Evolutionary conservation across 2,888 invertebrate species (phyloP), one percentile per base, ranked within the genome.

Genomic region (Oligia latruncula): DNA sequence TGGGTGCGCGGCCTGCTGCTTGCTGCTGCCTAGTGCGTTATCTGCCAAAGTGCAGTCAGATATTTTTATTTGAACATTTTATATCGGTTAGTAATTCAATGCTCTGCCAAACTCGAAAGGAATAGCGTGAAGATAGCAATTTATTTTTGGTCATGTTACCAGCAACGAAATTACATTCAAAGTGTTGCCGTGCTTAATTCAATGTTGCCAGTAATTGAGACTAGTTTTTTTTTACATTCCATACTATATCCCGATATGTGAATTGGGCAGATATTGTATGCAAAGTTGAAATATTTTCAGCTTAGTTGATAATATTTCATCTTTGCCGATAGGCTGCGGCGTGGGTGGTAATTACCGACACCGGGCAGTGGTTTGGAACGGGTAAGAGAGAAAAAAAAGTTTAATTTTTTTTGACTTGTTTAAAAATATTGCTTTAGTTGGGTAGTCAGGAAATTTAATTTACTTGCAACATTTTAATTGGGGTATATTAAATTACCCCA

Each of bases 221-320:
- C 83, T 82, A 90, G 87, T 89, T 87, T 85, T 80, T 72, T 65
- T 87, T 49, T 4, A 13, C 73, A 83, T 85, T 78, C 70, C 66
- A 68, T 82, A 78, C 82, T 83, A 71, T 84, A 85, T 87, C 84
- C 90, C 89, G 90, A 88, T 90, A 90, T 90, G 90, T 91, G 89
- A 87, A 87, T 90, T 91, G 86, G 84, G 87, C 89, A 91, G 86
- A 85, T 84, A 82, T 81, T 84, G 72, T 67, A 20, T 66, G 81
- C 78, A 62, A 81, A 82, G 71, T 71, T 90, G 83, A 86, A 85
- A 83, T 90, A 82, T 77, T 74, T 35, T 81, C 62, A 78, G 75
- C 6, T 29, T 43, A 4, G 8, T 71, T 79, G 77, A 77, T 75
- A 80, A 77, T 88, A 87, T 81, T 89, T 87, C 85, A 87, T 82